Conservation (phyloP, 92 coral and sea anemone genomes). For the Palythoa grandiflora region DNA sequence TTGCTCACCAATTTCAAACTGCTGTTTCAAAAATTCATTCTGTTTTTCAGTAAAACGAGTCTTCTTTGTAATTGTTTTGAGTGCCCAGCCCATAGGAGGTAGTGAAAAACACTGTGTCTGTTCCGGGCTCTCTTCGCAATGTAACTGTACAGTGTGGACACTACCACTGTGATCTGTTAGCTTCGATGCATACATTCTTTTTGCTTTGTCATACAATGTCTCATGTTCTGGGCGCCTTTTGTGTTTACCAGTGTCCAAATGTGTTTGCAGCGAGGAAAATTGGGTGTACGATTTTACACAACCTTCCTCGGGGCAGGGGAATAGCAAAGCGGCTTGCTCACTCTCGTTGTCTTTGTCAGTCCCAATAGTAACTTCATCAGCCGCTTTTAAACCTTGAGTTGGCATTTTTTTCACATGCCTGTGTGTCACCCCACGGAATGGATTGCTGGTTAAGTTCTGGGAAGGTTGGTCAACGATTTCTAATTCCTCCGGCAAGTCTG, state of each 20-base stretch:
- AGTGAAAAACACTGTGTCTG: neutral
- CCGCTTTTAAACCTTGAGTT: neutral
- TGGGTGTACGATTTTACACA: constrained; percentile 38
- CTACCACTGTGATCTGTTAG: neutral
- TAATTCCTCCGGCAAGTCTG: constrained; percentile 15
- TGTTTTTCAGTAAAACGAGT: constrained; percentile 20
- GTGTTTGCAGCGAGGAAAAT: constrained; percentile 37
- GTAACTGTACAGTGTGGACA: neutral
- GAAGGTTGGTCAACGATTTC: neutral
- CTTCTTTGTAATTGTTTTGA: constrained; percentile 13
- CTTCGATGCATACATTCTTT: neutral
- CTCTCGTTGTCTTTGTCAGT: neutral
- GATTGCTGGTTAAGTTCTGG: neutral
- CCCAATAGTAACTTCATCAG: neutral
- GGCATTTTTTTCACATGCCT: neutral
- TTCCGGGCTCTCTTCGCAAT: neutral
- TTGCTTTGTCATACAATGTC: constrained; percentile 16
- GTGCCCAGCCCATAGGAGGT: constrained; percentile 15
- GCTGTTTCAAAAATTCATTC: constrained; percentile 43
- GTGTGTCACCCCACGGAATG: neutral
- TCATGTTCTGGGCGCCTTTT: constrained; percentile 25
- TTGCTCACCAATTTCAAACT: constrained; percentile 41
- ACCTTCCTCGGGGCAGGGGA: constrained; percentile 45
- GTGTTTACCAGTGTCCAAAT: constrained; percentile 24
- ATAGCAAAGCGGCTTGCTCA: constrained; percentile 20